Percentiles rank a stretch among this genome's conserved stretches.
Conservation (phyloP, 2,888 invertebrate genomes). For the Tinea pellionella region DNA sequence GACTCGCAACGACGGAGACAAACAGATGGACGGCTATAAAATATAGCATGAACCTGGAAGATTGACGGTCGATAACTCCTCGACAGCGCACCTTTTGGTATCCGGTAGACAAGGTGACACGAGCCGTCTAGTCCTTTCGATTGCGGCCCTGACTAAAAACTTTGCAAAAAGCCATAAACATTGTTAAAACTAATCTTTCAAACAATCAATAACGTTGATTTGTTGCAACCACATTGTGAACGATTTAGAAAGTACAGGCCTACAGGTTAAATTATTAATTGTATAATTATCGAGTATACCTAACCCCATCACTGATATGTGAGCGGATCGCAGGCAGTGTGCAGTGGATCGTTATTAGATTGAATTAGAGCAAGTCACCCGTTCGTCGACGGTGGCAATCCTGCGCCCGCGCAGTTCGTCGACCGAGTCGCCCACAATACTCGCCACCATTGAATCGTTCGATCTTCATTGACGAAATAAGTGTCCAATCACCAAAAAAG, state of each 20-base stretch:
- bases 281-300: slow-evolving; percentile 29
- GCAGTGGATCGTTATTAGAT: slow-evolving; percentile 59
- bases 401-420: slow-evolving; percentile 67
- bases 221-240: no score
- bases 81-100: slow-evolving; percentile 44
- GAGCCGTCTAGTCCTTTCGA: slow-evolving; percentile 47
- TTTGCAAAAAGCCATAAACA: no score
- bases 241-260: neutral
- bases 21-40: slow-evolving; percentile 51
- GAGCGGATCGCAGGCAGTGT: slow-evolving; percentile 37
- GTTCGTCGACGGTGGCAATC: slow-evolving; percentile 19
- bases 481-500: neutral
- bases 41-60: slow-evolving; percentile 56
- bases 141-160: slow-evolving; percentile 35
- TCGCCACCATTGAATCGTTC: slow-evolving; percentile 57
- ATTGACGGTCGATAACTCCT: slow-evolving; percentile 63
- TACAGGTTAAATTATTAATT: no score
- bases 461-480: slow-evolving; percentile 41
- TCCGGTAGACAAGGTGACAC: slow-evolving; percentile 67
- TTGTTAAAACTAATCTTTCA: no score
- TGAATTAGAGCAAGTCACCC: slow-evolving; percentile 60
- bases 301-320: slow-evolving; percentile 35
- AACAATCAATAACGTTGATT: no score
- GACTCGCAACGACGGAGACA: slow-evolving; percentile 47
- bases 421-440: slow-evolving; percentile 62